Conservation (phyloP, 2,113 vertebrate species). For the Phrynocephalus versicolor region DNA sequence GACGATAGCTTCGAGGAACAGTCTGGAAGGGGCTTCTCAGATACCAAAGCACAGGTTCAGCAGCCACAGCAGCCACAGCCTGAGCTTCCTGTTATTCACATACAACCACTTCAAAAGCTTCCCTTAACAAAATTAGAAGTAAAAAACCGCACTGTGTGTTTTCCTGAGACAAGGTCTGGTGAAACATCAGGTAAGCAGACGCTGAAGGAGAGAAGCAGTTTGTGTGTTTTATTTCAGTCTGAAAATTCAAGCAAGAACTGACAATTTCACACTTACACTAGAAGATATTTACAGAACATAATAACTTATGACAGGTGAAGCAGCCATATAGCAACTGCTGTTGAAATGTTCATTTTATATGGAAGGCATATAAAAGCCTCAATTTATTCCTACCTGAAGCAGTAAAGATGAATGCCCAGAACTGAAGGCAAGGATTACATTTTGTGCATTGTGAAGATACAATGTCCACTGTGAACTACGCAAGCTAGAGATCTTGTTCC, state of each 20-base stretch:
- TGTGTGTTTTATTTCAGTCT: neutral
- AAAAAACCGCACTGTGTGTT: constrained; percentile 81
- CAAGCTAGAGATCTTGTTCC: too few species aligned
- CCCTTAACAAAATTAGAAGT: constrained; percentile 78
- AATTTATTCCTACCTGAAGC: too few species aligned
- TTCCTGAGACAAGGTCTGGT: constrained; percentile 81
- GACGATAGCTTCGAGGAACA: constrained; percentile 71
- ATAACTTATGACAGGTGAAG: neutral
- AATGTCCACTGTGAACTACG: too few species aligned
- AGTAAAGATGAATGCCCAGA: too few species aligned
- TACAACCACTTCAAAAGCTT: constrained; percentile 60
- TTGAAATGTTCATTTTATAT: neutral
- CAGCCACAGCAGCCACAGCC: constrained; percentile 51
- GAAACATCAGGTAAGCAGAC: constrained; percentile 87
- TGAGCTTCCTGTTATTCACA: constrained; percentile 70
- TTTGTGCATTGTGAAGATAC: too few species aligned
- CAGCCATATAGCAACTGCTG: neutral
- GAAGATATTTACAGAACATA: neutral
- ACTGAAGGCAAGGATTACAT: too few species aligned
- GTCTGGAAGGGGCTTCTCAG: constrained; percentile 57
- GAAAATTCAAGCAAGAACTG: neutral
- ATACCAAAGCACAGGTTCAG: constrained; percentile 59
- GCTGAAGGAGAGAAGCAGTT: too few species aligned
- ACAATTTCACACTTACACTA: neutral
- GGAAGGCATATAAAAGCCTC: too few species aligned